Evolutionary conservation across 1,140 invertebrate genomes (phyloP).

Genomic region (Drosophila funebris): DNA sequence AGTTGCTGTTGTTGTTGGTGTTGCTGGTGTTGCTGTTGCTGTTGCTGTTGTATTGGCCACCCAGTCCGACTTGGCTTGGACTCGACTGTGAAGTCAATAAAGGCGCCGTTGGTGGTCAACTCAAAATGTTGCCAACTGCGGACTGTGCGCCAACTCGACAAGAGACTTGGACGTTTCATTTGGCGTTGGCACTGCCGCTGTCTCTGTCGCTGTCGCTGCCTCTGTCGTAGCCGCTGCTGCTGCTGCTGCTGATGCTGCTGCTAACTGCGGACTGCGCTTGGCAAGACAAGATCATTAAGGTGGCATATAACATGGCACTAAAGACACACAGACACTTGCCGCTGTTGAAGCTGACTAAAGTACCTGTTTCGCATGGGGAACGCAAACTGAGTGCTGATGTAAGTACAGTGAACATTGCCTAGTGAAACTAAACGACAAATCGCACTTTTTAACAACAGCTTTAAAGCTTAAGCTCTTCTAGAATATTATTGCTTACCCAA

Average conservation of each 20-base stretch:
- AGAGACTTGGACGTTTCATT: conserved; percentile 34
- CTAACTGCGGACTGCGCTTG: conserved; percentile 51
- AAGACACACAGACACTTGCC: conserved; percentile 80
- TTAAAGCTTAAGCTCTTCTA: too few relatives aligned
- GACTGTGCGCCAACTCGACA: conserved; percentile 29
- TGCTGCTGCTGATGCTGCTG: conserved; percentile 12
- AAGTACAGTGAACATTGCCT: conserved; percentile 29
- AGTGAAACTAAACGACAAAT: background rate
- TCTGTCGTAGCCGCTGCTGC: background rate
- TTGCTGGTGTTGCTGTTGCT: background rate
- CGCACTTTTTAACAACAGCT: background rate
- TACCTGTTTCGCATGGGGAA: conserved; percentile 71
- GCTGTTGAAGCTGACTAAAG: conserved; percentile 47
- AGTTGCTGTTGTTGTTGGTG: conserved; percentile 20
- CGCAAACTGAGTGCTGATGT: conserved; percentile 16
- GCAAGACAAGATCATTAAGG: conserved; percentile 83
- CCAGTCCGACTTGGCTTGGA: conserved; percentile 39
- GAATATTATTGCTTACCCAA: too few relatives aligned
- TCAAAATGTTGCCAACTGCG: conserved; percentile 66
- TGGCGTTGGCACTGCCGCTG: conserved; percentile 10
- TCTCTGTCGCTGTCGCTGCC: background rate
- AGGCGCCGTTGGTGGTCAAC: conserved; percentile 82
- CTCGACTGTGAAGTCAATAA: conserved; percentile 75
- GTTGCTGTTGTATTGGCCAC: conserved; percentile 25
- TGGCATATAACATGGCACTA: conserved; percentile 83